A percentile compares a stretch with the other conserved stretches of the same genome.
phyloP scores from a whole-genome alignment of 2,888 invertebrate genomes.

The Chaetogeoica ovagalla region DNA sequence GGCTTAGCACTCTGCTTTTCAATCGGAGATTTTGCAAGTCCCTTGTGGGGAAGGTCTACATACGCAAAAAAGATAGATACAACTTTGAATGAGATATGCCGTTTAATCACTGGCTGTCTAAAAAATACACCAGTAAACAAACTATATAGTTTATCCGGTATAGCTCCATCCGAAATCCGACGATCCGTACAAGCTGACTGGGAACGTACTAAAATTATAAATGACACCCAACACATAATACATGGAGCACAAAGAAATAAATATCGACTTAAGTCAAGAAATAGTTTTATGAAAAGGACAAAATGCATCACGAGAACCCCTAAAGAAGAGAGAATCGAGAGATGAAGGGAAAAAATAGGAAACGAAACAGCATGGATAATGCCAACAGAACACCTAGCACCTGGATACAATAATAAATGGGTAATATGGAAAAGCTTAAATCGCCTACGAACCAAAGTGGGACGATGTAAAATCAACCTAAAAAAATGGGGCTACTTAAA shows the following conservation, averaged over 20 bases:
- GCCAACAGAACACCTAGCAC: background rate
- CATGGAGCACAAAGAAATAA: background rate
- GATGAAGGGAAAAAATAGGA: slow-evolving; percentile 2
- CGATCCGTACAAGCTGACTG: slow-evolving; percentile 1
- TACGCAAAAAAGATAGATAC: background rate
- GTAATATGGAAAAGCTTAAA: background rate
- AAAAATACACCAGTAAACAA: slow-evolving; percentile 7
- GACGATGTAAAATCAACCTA: background rate
- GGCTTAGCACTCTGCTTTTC: background rate
- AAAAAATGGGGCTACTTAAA: slow-evolving; percentile 1
- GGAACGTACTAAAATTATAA: background rate
- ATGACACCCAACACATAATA: slow-evolving; percentile 10
- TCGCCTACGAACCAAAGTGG: too few species aligned
- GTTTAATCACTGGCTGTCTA: background rate
- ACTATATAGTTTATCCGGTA: background rate
- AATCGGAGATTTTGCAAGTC: slow-evolving; percentile 1
- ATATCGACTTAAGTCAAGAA: slow-evolving; percentile 7
- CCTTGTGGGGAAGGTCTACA: background rate
- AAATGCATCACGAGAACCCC: background rate
- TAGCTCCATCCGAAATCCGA: background rate
- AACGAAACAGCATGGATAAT: slow-evolving; percentile 4
- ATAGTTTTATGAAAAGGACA: slow-evolving; percentile 11
- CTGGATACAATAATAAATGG: background rate
- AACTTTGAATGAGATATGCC: background rate
- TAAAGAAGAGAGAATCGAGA: background rate